These are phyloP conservation scores for Lontra canadensis DNA, from an alignment of 2,113 vertebrate species.

Conservation along the genomic window DNA sequence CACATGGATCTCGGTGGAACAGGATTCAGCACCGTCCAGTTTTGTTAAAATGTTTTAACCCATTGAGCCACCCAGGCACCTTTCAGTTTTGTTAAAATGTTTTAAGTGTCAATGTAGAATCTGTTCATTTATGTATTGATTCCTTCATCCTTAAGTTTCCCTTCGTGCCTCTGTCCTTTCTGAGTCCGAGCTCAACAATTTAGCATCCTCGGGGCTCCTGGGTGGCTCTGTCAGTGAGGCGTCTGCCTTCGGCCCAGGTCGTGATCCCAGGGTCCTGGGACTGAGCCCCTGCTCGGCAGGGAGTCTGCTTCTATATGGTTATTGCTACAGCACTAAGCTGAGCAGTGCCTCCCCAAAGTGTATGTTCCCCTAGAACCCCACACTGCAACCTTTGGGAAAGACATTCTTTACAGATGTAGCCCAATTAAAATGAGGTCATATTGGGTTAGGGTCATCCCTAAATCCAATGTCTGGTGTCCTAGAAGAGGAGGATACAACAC, in stretches of 20 bases:
- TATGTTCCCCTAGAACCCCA: not conserved
- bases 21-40: fast-evolving
- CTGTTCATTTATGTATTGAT: not conserved
- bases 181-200: no score
- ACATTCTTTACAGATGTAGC: not conserved
- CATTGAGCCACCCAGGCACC: no score
- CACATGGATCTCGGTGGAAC: fast-evolving
- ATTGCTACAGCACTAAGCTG: fast-evolving
- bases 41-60: not conserved
- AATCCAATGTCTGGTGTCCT: fast-evolving
- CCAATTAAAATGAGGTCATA: not conserved
- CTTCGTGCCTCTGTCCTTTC: not conserved
- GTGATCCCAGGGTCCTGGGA: not conserved
- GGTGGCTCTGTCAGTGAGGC: not conserved
- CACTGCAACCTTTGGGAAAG: not conserved
- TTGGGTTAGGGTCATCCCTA: not conserved
- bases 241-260: not conserved
- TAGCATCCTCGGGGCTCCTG: no score
- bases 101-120: no score
- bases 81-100: not conserved
- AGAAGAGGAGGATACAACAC: not conserved
- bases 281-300: not conserved
- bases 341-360: fast-evolving
- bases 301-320: fast-evolving
- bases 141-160: not conserved